Percentiles rank a stretch among this genome's conserved stretches.
These are phyloP conservation scores for Mythimna pallens DNA, from an alignment of 2,888 invertebrate species.

Conservation along the genomic window DNA sequence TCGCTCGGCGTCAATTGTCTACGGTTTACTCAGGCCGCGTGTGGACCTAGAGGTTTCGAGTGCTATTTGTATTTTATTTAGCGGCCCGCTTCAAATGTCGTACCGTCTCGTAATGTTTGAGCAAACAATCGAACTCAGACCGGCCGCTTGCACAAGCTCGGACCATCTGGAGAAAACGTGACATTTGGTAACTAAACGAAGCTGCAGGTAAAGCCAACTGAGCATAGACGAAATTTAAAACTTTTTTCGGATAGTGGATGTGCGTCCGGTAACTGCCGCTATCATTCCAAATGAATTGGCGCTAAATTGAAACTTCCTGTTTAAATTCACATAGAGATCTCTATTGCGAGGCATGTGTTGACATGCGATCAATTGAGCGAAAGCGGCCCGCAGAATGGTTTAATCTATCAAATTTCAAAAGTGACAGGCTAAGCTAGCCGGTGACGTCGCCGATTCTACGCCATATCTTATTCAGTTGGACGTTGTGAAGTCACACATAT, in stretches of 20 bases:
- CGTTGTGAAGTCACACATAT: slow-evolving; percentile 75
- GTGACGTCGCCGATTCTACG: slow-evolving; percentile 72
- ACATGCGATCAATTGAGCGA: slow-evolving; percentile 88
- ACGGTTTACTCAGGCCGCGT: slow-evolving; percentile 79
- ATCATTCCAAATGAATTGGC: slow-evolving; percentile 88
- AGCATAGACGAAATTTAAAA: slow-evolving; percentile 80
- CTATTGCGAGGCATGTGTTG: slow-evolving; percentile 84
- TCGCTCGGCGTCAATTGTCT: slow-evolving; percentile 82
- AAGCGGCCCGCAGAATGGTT: slow-evolving; percentile 82
- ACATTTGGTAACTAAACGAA: slow-evolving; percentile 82
- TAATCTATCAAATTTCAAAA: slow-evolving; percentile 82
- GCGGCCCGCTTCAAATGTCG: slow-evolving; percentile 89
- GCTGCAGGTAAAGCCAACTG: slow-evolving; percentile 74
- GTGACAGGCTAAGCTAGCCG: slow-evolving; percentile 81
- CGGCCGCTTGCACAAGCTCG: slow-evolving; percentile 86
- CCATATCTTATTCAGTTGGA: slow-evolving; percentile 78
- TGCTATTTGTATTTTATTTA: slow-evolving; percentile 89
- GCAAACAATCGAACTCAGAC: slow-evolving; percentile 85
- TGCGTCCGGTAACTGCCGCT: slow-evolving; percentile 81
- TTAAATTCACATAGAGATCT: slow-evolving; percentile 85
- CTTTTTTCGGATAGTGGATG: slow-evolving; percentile 79
- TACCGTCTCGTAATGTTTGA: slow-evolving; percentile 90
- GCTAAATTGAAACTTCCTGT: slow-evolving; percentile 89
- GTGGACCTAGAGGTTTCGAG: slow-evolving; percentile 84
- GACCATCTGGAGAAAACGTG: slow-evolving; percentile 89